Evolutionary conservation across 2,888 invertebrate species (phyloP), one percentile per base, ranked within the genome.

Genomic region (Neoascia interrupta): DNA sequence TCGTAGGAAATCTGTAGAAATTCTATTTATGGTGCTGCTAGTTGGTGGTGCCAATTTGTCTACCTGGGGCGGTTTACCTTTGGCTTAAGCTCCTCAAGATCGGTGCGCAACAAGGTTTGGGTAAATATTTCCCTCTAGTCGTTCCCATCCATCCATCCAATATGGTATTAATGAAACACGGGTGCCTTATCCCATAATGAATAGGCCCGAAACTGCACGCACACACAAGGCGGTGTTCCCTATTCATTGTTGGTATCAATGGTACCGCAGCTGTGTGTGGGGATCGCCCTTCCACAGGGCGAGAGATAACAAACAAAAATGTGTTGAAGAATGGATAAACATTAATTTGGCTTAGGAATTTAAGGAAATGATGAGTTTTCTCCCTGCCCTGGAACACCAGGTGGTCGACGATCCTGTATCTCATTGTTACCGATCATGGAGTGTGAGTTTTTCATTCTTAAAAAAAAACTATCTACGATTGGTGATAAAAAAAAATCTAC

Each of bases 131-230:
- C 43, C n/a, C 6, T 39, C 43, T 54, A 26, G 41, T 43, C n/a
- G 5, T 37, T 49, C 39, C 23, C 31, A 56, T 13, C 41, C 4
- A 15, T 15, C 26, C 47, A 45, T 68, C 15, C 37, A 28, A 34
- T 31, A 47, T 45, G 49, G 61, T 56, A 73, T 66, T 73, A 79
- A 73, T 79, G 73, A 68, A 73, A 73, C 54, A 68, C 66, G 76
- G 76, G 72, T 79, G 79, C 73, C 54, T 79, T 79, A 79, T 79
- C 73, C 66, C 66, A 68, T 79, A 66, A 79, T 73, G 73, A 79
- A 79, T 73, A 79, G 79, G 72, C 66, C 39, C 53, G 53, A 26
- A 47, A 72, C 63, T 45, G 36, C 18, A 56, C 26, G 39, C 16
- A 28, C 10, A 49, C 11, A 15, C 6, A 18, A 41, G 47, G 54